Base-by-base conservation (phyloP, 2,888 invertebrate species). In the Axea sp. region DNA sequence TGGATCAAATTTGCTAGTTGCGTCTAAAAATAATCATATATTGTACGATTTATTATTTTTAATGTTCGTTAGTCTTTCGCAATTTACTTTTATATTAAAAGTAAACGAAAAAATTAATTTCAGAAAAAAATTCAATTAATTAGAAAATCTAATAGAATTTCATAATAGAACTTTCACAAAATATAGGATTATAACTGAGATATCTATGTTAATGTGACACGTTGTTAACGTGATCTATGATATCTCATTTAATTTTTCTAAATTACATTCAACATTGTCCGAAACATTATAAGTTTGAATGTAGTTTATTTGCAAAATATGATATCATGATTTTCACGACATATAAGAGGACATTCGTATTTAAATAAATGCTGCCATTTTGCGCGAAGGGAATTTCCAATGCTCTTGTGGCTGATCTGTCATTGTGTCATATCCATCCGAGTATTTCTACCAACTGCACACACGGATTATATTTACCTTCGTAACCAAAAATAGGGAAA, bases 381-480 rank as follows among this genome's bases (percentile, higher is more conserved):
- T 9, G 47, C 17, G 28, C 19, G 15, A 8, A 59, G 57, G 47
- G 67, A 68, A 59, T 59, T 57, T 59, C 41, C 67, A 59, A 68
- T 68, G 30, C 41, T 49, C 49, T 28, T 49, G 67, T 33, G 57
- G 49, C 35, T 41, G 59, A 59, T 68, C 57, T 68, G 49, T 68
- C 67, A 68, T 47, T 67, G 47, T 67, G 67, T 57, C 51, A 64
- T 64, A 64, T 51, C 17, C 64, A 64, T 19, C 43, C 12, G 33
- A 33, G 33, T 64, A 26, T 49, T 62, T 17, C 24, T 31, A 33
- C 43, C 19, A 30, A 47, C 47, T 28, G 22, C 60, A 37, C 7
- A 0, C 17, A 7, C 26, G 9, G 15, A 35, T 60, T 60, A 45
- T 28, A 15, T 43, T 59, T 57, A 57, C 31, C 35, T 33, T 33